Base-by-base conservation (phyloP, 2,888 invertebrate genomes). In the Seira ritae region DNA sequence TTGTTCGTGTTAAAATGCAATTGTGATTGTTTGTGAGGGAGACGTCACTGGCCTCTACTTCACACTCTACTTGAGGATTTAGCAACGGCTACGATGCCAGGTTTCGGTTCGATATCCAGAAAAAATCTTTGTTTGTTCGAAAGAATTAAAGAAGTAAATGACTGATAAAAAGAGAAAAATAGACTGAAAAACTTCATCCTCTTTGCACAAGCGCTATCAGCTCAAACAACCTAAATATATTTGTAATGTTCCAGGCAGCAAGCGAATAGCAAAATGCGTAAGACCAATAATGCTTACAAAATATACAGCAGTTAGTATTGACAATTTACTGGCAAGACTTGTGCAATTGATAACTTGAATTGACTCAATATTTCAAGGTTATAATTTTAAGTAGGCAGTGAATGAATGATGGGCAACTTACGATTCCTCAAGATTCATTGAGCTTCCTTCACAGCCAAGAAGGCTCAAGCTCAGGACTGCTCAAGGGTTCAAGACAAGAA, bases 141-240 rank as follows among this genome's bases (percentile, higher is more conserved):
- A 68, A 68, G 68, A 68, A 67, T 67, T 23, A 62, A 72, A 70
- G 65, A 68, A 80, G 73, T 62, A 80, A 80, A 80, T 80, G 80
- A 80, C 80, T 73, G 80, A 80, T 80, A 80, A 73, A 42, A 12
- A n/a, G 15, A 15, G 24, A 72, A 70, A 69, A 62, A 46, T 23
- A 37, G 12, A 19, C 37, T 31, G 22, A 67, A 70, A 77, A 31
- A 62, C 69, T 62, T 20, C 31, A 69, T 37, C 76, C 42, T 42
- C 42, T 42, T 42, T 42, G 12, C 42, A 6, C 12, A 42, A 42
- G 42, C 42, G 12, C 6, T 8, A 12, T 12, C 42, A 8, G 42
- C 12, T 42, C 42, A 42, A n/a, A n/a, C n/a, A n/a, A n/a, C n/a
- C n/a, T n/a, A n/a, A n/a, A n/a, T n/a, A n/a, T n/a, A n/a, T n/a